Evolutionary conservation across 2,113 vertebrate species (phyloP).

Genomic region (Platysteira castanea): DNA sequence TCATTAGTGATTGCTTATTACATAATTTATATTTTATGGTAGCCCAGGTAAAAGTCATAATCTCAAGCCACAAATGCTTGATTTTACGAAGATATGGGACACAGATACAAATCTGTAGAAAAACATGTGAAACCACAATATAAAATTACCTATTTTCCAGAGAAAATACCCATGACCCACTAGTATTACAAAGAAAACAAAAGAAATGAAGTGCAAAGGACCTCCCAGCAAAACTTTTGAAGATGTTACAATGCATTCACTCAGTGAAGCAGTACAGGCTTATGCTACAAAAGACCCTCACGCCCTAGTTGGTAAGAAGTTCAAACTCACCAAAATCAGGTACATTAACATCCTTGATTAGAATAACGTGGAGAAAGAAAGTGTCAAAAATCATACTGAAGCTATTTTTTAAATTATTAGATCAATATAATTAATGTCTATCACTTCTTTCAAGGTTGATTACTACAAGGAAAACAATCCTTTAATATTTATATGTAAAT

Average conservation of each 20-base stretch:
- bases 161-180: background rate
- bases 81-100: background rate
- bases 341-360: background rate
- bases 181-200: background rate
- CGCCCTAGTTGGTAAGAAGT: background rate
- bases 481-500: background rate
- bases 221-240: background rate
- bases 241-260: background rate
- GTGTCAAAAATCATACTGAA: background rate
- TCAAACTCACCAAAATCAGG: background rate
- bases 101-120: background rate
- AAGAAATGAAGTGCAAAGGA: background rate
- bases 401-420: background rate
- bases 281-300: background rate
- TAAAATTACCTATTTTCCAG: background rate
- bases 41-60: background rate
- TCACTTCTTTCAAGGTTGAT: background rate
- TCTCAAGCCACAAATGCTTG: background rate
- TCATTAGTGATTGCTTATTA: background rate
- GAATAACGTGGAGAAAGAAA: background rate
- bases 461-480: background rate
- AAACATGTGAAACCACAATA: background rate
- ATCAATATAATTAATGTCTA: background rate
- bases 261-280: background rate
- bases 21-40: background rate